Percentiles rank a stretch among this genome's conserved stretches.
Conservation (phyloP, 2,888 invertebrate genomes). For the Troides helena region DNA sequence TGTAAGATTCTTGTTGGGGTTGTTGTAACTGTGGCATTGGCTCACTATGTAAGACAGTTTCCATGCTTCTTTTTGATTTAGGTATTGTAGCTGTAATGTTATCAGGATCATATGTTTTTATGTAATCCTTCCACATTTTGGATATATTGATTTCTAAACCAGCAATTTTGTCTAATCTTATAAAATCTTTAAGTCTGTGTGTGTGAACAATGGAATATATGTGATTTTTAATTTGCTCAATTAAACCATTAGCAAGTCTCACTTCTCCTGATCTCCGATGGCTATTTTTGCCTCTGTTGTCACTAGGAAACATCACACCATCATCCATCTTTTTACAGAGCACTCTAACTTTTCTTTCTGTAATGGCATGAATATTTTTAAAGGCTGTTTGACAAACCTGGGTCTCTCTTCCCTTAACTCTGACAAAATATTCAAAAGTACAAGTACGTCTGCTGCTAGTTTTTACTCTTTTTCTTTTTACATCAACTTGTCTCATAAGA, state of each 20-base stretch:
- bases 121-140: slow-evolving; percentile 81
- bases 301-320: slow-evolving; percentile 80
- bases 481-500: slow-evolving; percentile 79
- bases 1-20: slow-evolving; percentile 56
- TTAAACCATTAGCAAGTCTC: slow-evolving; percentile 69
- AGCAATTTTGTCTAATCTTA: slow-evolving; percentile 76
- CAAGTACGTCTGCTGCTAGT: slow-evolving; percentile 77
- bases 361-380: slow-evolving; percentile 80
- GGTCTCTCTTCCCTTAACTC: slow-evolving; percentile 77
- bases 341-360: slow-evolving; percentile 78
- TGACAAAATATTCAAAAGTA: slow-evolving; percentile 79
- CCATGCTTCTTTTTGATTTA: slow-evolving; percentile 68
- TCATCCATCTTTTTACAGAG: slow-evolving; percentile 81
- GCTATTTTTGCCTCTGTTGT: slow-evolving; percentile 78
- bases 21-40: slow-evolving; percentile 43
- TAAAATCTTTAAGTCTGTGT: slow-evolving; percentile 75
- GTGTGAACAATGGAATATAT: slow-evolving; percentile 78
- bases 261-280: slow-evolving; percentile 75
- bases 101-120: slow-evolving; percentile 77
- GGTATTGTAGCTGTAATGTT: slow-evolving; percentile 74
- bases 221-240: slow-evolving; percentile 78
- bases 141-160: slow-evolving; percentile 80
- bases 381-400: slow-evolving; percentile 81
- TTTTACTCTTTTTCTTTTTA: slow-evolving; percentile 78
- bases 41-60: slow-evolving; percentile 50